These are phyloP conservation scores for Leptopilina syphax DNA, from an alignment of 2,888 invertebrate species.

Conservation along the genomic window DNA sequence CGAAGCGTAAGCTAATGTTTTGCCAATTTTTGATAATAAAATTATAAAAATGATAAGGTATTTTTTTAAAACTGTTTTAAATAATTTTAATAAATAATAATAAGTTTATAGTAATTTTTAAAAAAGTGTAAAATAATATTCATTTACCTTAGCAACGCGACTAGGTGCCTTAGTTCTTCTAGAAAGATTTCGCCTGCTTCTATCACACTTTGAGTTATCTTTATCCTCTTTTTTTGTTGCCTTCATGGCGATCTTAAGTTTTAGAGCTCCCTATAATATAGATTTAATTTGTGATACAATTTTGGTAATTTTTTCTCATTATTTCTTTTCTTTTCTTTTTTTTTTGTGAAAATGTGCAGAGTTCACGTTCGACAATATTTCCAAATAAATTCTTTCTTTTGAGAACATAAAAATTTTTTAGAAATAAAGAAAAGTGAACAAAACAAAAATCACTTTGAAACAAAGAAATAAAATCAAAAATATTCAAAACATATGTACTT, in stretches of 20 bases:
- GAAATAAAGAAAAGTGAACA: no score
- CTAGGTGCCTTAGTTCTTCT: conserved; percentile 68
- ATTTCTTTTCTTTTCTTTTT: background rate
- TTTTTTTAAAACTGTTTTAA: background rate
- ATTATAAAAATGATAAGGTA: background rate
- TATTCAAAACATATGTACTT: no score
- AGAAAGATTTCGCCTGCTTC: conserved; percentile 60
- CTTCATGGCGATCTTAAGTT: conserved; percentile 78
- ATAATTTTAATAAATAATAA: background rate
- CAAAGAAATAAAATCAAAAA: no score
- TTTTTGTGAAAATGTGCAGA: background rate
- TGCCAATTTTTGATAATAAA: conserved; percentile 27
- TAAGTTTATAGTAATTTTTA: conserved; percentile 14
- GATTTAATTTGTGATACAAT: conserved; percentile 8
- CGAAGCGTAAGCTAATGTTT: conserved; percentile 30
- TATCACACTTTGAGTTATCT: conserved; percentile 70
- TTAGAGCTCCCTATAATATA: conserved; percentile 76
- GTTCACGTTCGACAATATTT: background rate
- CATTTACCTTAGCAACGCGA: conserved; percentile 68
- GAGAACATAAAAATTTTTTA: no score
- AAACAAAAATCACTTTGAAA: no score
- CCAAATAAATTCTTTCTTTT: no score
- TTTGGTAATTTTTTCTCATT: conserved; percentile 3
- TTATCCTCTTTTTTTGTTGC: conserved; percentile 73
- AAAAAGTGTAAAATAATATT: conserved; percentile 40